Base-by-base conservation (phyloP, 2,888 invertebrate genomes). In the Oxycera nigricornis region DNA sequence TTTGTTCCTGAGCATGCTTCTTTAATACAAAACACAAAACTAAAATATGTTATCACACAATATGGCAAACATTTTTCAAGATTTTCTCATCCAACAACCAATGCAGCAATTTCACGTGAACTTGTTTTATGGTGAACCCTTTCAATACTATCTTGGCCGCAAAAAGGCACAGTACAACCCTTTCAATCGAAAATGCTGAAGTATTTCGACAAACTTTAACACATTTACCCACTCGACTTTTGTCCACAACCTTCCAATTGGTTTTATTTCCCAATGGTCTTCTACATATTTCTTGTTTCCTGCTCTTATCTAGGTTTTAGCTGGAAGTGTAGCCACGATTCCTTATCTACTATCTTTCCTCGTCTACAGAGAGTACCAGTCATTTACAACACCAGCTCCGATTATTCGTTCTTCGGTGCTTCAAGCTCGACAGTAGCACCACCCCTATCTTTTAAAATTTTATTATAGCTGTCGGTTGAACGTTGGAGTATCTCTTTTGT, bases 141-240 rank as follows among this genome's bases (percentile, higher is more conserved):
- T 67, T 14, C 26, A 24, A 67, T 67, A 46, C 46, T 41, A 26
- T 67, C 26, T 31, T 46, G 22, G 26, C 67, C 41, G 26, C 24
- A 41, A 35, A 55, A 67, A 30, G 67, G 31, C 67, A 67, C 67
- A 67, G 7, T 17, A 14, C 31, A 67, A 67, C 70, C 55, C 70
- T 70, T 70, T 50, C 70, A 70, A 50, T 50, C 30, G 70, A 70
- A n/a, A 70, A 70, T 55, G 70, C 35, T 28, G 39, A 72, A 72
- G 59, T 72, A 72, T 72, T 72, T 72, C 72, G 24, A 55, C 31
- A 72, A 72, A 72, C 39, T 72, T 72, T 72, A 57, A 72, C 24
- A 57, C 72, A 72, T 57, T 57, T 39, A 57, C 55, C 57, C 72
- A n/a, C 22, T 57, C 9, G 22, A n/a, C n/a, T 39, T 55, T 30